Evolutionary conservation across 2,113 vertebrate genomes (phyloP), one percentile per base, ranked within the genome.

Genomic region (Cygnus buccinator): DNA sequence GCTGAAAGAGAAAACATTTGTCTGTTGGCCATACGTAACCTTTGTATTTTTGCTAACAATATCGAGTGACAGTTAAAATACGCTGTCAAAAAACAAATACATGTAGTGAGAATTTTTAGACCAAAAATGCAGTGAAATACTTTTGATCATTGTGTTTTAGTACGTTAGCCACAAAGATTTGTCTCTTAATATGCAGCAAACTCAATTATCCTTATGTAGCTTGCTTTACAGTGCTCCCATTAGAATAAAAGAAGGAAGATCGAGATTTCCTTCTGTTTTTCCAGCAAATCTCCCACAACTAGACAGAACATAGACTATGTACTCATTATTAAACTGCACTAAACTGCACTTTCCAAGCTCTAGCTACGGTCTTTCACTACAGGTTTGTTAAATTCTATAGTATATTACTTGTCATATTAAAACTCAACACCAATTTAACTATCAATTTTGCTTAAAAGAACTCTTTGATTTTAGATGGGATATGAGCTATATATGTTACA

Each of bases 91-190:
- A 58, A 58, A 12, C 22, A 92, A 92, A 83, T 21, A 8, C 4
- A 35, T 10, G 13, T 11, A 66, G 50, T 65, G 54, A 95, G 84
- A 90, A 72, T 55, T 90, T 90, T 74, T 65, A 62, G 78, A 80
- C 68, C 46, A 95, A 92, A 96, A 86, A 72, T 20, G 46, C 41
- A 73, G 74, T 61, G 1, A 93, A 91, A 80, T 87, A 75, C 39
- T 25, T 67, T 91, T 81, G 70, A 87, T 95, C 95, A 48, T 87
- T 95, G 74, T 86, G 41, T n/a, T 95, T 97, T 92, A 94, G 50
- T 81, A 75, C 62, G 92, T 95, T 94, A 96, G 25, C 62, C 79
- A 90, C 43, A 78, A 94, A 75, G 87, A 62, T 76, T 85, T 97
- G 70, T 88, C 9, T 95, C 54, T 89, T 90, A 85, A 89, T 88